Base-by-base conservation (phyloP, 2,888 invertebrate species). In the Iphiclides podalirius region DNA sequence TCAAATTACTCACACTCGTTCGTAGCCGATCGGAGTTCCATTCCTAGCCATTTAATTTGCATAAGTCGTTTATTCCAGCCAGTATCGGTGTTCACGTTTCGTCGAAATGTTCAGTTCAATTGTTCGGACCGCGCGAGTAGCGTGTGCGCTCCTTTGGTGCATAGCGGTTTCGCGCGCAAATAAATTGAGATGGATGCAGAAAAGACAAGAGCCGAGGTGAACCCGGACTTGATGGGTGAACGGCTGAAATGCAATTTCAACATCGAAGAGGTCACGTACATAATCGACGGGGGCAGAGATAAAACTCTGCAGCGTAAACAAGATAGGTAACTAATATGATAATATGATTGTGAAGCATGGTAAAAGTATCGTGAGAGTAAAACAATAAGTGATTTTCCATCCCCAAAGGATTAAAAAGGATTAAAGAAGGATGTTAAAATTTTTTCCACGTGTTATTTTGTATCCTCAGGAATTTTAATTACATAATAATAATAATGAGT, bases 221-320 rank as follows among this genome's bases (percentile, higher is more conserved):
- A 94, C 70, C 84, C 88, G 38, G 95, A 95, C 79, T 79, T 96
- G 44, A 79, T 79, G 47, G 91, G 82, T 58, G 95, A 96, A 74
- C 90, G 95, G 47, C 78, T 84, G 40, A 92, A 90, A 63, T 94
- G 95, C 61, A 91, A 91, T 41, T 95, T 95, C 70, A 83, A 94
- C 72, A 79, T 92, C 0, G 67, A 84, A 54, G 96, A 96, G 81
- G 82, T 97, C 54, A 95, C 95, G 0, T 75, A 93, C 63, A 90
- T 95, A 57, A 79, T 95, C 56, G 94, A 95, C 70, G 96, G 96
- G 0, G 93, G 94, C 1, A 77, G 87, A 52, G 86, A 93, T 40
- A 94, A 92, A 72, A 95, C 95, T 2, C 66, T 79, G 46, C 90
- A 91, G 58, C 91, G 95, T 60, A 92, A 72, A n/a, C 50, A 69